Base-by-base conservation (phyloP, 2,797 vertebrate species). In the Propithecus perrieri region DNA sequence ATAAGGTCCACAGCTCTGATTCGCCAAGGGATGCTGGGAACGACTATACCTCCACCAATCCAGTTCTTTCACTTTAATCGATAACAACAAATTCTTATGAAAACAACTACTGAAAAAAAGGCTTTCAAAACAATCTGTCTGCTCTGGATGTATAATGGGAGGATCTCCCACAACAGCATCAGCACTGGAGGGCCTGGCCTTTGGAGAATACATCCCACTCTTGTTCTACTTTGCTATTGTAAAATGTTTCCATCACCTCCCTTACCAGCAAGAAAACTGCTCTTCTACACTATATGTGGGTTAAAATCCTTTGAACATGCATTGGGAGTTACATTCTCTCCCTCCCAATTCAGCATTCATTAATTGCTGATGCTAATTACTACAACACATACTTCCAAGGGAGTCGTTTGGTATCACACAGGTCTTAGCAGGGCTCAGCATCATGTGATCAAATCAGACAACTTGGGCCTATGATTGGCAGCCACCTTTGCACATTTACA, bases 401-500 rank as follows among this genome's bases (percentile, higher is more conserved):
- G 33, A 93, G 65, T 74, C 48, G 43, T 43, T 76, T 65, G 61
- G n/a, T 79, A 85, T 85, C 81, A 97, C 22, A 95, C 28, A 93
- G 78, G 83, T 89, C 92, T 94, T 84, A 96, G 93, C 78, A 85
- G n/a, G 65, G 74, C 35, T 91, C 78, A 84, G 69, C 33, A 87
- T 89, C 79, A 81, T 43, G 41, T 59, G 76, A 94, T 61, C 55
- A 78, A 76, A 91, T 63, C 67, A 95, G 85, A 95, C 90, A 80
- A 88, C 24, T 13, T 90, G 71, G 33, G 75, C 46, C 95, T 80
- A 38, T 22, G 33, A 69, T 76, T 38, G 18, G 5, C 61, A 84
- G 85, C 69, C 90, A 95, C 91, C 67, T 91, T 75, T 91, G 78
- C 71, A 91, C 50, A 69, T 93, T 85, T 96, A 85, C 41, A 95